Percentiles rank a stretch among this genome's conserved stretches.
Conservation (phyloP, 64 coral and sea anemone species). For the Montipora foliosa region DNA sequence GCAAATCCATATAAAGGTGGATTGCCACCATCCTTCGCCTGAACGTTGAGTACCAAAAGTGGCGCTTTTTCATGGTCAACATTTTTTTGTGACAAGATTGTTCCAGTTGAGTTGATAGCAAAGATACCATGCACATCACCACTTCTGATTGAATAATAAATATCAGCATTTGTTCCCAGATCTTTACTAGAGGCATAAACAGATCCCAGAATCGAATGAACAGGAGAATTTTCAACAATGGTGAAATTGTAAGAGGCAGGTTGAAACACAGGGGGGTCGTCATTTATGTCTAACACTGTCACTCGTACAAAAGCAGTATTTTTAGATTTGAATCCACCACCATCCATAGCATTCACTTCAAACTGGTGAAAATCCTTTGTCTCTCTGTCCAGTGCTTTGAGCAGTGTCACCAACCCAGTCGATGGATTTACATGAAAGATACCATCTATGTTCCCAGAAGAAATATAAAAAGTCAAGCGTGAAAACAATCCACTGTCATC, state of each 20-base stretch:
- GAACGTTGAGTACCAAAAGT: slow-evolving; percentile 54
- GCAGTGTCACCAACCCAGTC: slow-evolving; percentile 66
- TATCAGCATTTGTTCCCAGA: slow-evolving; percentile 88
- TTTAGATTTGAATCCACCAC: slow-evolving; percentile 73
- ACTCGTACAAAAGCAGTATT: slow-evolving; percentile 76
- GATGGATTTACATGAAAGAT: slow-evolving; percentile 67
- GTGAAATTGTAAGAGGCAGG: slow-evolving; percentile 76
- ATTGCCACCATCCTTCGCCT: slow-evolving; percentile 86
- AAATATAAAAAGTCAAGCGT: slow-evolving; percentile 62
- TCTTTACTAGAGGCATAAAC: slow-evolving; percentile 93
- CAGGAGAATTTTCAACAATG: slow-evolving; percentile 79
- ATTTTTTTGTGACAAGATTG: slow-evolving; percentile 48
- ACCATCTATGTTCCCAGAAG: slow-evolving; percentile 57
- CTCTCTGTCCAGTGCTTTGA: slow-evolving; percentile 85
- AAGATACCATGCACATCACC: slow-evolving; percentile 53
- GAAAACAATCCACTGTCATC: slow-evolving; percentile 81
- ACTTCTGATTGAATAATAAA: slow-evolving; percentile 77
- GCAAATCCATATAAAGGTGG: slow-evolving; percentile 88
- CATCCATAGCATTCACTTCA: slow-evolving; percentile 68
- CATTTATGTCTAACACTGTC: slow-evolving; percentile 90
- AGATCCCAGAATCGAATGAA: slow-evolving; percentile 60
- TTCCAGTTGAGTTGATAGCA: slow-evolving; percentile 83
- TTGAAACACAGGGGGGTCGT: slow-evolving; percentile 87
- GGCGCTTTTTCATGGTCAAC: slow-evolving; percentile 84
- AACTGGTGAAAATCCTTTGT: slow-evolving; percentile 78